phyloP scores from a whole-genome alignment of 1,140 invertebrate species.

The Eumaeus atala region DNA sequence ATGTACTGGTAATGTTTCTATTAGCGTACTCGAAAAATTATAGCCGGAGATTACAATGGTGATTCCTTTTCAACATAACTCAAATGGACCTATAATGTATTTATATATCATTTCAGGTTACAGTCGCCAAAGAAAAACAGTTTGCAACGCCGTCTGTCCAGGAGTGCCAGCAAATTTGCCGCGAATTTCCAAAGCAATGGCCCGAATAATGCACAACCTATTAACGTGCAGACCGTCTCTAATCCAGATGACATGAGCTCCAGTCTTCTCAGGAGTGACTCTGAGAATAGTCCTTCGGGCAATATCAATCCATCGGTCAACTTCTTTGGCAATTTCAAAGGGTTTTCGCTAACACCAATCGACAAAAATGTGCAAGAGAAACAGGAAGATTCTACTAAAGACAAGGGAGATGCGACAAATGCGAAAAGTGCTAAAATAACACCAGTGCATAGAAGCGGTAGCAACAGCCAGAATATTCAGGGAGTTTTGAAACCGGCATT shows the following conservation, averaged over 20 bases:
- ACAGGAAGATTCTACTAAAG: constrained; percentile 21
- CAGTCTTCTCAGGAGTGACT: constrained; percentile 72
- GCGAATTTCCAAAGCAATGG: constrained; percentile 55
- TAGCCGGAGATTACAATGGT: too few species aligned
- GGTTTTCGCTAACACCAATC: constrained; percentile 84
- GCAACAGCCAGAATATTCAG: constrained; percentile 53
- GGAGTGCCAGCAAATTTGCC: constrained; percentile 64
- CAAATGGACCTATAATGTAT: background rate
- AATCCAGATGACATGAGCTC: constrained; percentile 79
- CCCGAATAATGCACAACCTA: constrained; percentile 67
- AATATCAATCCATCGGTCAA: constrained; percentile 73
- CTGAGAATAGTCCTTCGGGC: constrained; percentile 70
- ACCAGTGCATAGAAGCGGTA: constrained; percentile 57
- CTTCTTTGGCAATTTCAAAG: constrained; percentile 89
- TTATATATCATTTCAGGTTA: constrained; percentile 35
- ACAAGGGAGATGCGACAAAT: constrained; percentile 17
- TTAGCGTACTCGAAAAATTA: too few species aligned
- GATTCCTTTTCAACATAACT: too few species aligned
- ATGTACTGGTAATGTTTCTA: too few species aligned
- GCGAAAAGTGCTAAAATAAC: constrained; percentile 59
- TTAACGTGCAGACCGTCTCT: constrained; percentile 67
- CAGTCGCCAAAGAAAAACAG: constrained; percentile 68
- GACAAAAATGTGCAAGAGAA: constrained; percentile 64
- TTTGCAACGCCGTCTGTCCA: constrained; percentile 57
- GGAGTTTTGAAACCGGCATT: constrained; percentile 51